Base-by-base conservation (phyloP, 1,140 invertebrate genomes). In the Idris sp. region DNA sequence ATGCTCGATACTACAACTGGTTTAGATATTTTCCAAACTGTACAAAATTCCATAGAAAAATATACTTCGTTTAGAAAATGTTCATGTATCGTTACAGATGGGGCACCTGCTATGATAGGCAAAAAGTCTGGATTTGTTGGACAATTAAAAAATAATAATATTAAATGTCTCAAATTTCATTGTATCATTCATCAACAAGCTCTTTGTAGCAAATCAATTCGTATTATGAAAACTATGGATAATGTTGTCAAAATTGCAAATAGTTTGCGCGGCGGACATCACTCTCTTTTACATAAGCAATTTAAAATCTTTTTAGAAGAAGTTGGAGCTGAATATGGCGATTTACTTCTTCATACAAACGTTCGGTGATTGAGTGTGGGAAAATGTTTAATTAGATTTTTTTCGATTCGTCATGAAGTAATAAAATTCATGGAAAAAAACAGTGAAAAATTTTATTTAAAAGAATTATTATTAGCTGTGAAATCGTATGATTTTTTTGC, bases 1-100 rank as follows among this genome's bases (percentile, higher is more conserved):
- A 7, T 53, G 9, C 48, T 46, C 31, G 44, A 16, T 9, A 51
- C 67, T n/a, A 69, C 53, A 8, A 48, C 8, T 6, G 65, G 65
- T 8, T 6, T 8, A 5, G 46, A 71, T 46, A 59, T 69, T 59
- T 49, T 38, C 15, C 10, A 59, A 5, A 44, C n/a, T n/a, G 26
- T 49, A 6, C 9, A 49, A 8, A n/a, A 30, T 5, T 7, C 3
- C 1, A 30, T 58, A 14, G 8, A 8, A 13, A 40, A 49, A 28
- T 41, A 22, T 51, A 25, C 10, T 22, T 5, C 38, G 43, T 44
- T 69, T 59, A 1, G 33, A 25, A 69, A 69, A 35, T 51, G 43
- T 25, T 22, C 40, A 25, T 43, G 18, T 43, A 15, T 36, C 15
- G 33, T 15, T 11, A 36, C 33, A 7, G 33, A 35, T 13, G 31